A percentile compares a stretch with the other conserved stretches of the same genome.
These are phyloP conservation scores for Trematocara variabile DNA, from an alignment of 2,113 vertebrate genomes.

Conservation along the genomic window DNA sequence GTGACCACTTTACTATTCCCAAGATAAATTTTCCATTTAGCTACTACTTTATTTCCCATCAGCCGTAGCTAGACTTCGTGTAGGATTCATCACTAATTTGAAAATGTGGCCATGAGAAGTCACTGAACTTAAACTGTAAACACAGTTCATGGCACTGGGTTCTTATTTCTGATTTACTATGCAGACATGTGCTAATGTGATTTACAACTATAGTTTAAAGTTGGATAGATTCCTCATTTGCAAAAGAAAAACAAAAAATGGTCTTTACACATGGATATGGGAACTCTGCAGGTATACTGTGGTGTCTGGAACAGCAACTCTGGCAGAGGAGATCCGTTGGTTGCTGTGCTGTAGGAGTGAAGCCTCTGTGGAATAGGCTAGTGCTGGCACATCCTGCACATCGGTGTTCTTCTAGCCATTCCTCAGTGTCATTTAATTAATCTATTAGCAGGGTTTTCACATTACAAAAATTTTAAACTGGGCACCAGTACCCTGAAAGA, in stretches of 20 bases:
- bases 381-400: background rate
- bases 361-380: background rate
- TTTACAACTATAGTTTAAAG: background rate
- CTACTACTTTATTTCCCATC: background rate
- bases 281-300: background rate
- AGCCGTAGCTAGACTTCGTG: background rate
- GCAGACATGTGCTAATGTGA: background rate
- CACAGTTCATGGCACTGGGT: background rate
- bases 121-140: background rate
- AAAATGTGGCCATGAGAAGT: background rate
- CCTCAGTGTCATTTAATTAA: background rate
- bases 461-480: background rate
- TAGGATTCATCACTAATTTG: background rate
- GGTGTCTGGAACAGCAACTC: background rate
- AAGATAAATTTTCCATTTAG: background rate
- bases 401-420: background rate
- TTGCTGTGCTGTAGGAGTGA: background rate
- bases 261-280: background rate
- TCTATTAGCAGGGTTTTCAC: background rate
- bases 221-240: background rate
- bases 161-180: background rate
- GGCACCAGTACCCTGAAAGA: accelerated
- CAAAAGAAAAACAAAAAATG: background rate
- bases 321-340: background rate
- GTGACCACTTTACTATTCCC: background rate